Conservation (phyloP, 1,140 invertebrate species). For the Zaprionus vittiger region DNA sequence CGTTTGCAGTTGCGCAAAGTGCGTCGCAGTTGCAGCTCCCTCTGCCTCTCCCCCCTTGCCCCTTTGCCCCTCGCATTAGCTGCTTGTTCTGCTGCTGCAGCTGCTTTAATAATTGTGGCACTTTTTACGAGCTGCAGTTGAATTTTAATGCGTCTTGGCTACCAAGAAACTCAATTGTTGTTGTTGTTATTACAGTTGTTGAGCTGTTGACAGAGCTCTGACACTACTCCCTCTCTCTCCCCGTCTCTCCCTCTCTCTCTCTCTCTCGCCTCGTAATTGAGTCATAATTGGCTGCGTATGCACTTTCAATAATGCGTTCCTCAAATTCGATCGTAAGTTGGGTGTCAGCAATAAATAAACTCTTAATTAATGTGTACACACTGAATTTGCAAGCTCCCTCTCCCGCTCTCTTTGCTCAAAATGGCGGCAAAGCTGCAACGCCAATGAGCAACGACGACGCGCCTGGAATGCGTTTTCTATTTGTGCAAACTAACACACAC, state of each 20-base stretch:
- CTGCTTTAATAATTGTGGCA: constrained; percentile 64
- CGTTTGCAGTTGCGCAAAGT: constrained; percentile 77
- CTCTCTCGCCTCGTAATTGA: neutral
- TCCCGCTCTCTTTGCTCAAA: neutral
- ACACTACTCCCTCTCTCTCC: no score
- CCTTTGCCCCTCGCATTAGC: neutral
- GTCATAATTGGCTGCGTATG: constrained; percentile 42
- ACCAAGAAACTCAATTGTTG: constrained; percentile 60
- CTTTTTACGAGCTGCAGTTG: constrained; percentile 74
- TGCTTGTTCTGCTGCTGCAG: constrained; percentile 24
- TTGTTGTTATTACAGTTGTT: constrained; percentile 53
- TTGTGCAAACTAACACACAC: constrained; percentile 49
- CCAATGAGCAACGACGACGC: constrained; percentile 26
- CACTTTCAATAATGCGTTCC: constrained; percentile 25
- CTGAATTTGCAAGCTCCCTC: constrained; percentile 3
- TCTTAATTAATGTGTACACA: neutral
- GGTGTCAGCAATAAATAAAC: constrained; percentile 3
- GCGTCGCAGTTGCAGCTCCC: constrained; percentile 48
- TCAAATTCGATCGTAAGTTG: constrained; percentile 13
- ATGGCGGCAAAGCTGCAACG: neutral
- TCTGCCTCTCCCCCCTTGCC: neutral
- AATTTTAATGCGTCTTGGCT: constrained; percentile 71
- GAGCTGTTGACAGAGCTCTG: constrained; percentile 6
- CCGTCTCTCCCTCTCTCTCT: neutral
- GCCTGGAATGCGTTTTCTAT: constrained; percentile 50